Conservation (phyloP, 2,797 vertebrate genomes). For the Aphelocoma californica region DNA sequence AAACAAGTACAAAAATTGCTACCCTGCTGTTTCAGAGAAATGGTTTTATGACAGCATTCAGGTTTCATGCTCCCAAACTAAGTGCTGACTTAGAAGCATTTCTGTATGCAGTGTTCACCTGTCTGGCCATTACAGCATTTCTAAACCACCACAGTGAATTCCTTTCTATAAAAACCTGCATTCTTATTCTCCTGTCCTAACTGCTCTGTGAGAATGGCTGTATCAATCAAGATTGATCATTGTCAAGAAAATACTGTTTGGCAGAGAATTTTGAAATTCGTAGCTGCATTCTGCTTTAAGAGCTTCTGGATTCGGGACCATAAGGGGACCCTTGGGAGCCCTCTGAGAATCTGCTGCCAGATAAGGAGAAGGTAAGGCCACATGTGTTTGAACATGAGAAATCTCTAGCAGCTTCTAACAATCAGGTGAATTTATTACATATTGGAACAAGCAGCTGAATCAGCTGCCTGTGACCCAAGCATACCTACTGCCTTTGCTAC, state of each 20-base stretch:
- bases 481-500: background rate
- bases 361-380: background rate
- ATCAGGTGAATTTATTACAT: too few relatives aligned
- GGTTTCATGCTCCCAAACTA: background rate
- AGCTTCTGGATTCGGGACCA: background rate
- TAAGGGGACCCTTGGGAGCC: background rate
- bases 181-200: background rate
- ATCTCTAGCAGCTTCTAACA: background rate
- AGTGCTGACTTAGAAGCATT: background rate
- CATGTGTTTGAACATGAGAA: background rate
- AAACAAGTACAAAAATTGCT: background rate
- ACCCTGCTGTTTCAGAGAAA: background rate
- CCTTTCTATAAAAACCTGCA: background rate
- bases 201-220: background rate
- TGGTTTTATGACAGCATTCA: background rate
- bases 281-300: background rate
- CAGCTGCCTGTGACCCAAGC: background rate
- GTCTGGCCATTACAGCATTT: background rate
- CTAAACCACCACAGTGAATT: background rate
- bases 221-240: background rate
- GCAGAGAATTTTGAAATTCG: background rate
- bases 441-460: too few relatives aligned
- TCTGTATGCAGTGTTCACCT: background rate
- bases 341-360: background rate
- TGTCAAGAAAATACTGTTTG: background rate